Base-by-base conservation (phyloP, 1,140 invertebrate genomes). In the Physella acuta region DNA sequence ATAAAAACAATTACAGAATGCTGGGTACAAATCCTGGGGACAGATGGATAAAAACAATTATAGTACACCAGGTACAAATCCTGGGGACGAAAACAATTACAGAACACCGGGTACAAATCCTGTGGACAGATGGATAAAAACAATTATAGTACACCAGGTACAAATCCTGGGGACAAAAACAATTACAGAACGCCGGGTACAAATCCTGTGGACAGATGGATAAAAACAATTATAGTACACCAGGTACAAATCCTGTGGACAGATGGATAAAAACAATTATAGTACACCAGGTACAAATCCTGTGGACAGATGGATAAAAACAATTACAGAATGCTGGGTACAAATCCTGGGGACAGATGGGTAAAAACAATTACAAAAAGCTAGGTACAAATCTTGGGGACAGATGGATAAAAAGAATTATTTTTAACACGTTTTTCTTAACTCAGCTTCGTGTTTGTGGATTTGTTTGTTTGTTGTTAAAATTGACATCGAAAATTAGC, bases 51-150 rank as follows among this genome's bases (percentile, higher is more conserved):
- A 14, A 49, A 14, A n/a, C n/a, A n/a, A 14, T 49, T 49, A n/a
- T 14, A 14, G 11, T 14, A 14, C 44, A 11, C 11, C 44, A 49
- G 44, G 44, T 49, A n/a, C 11, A 49, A 49, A 49, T n/a, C n/a
- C 11, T 49, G 94, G 95, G 0, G 96, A 95, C 73, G 58, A 90
- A 87, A 49, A 91, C 90, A 56, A 75, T 75, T 95, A 80, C 94
- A 95, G 85, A 98, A 96, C 16, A 92, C 90, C 39, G 95, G 96
- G 86, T 94, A 92, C 51, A 98, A 84, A 83, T 97, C 94, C 92
- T 95, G 75, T 14, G 11, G n/a, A 49, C 44, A 14, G 44, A 49
- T 49, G 44, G n/a, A 49, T n/a, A 49, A 14, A 49, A 14, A n/a
- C n/a, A n/a, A 14, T 49, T 49, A n/a, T 14, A 14, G 11, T 14